Conservation (phyloP, 2,113 vertebrate species). For the Trinectes maculatus region DNA sequence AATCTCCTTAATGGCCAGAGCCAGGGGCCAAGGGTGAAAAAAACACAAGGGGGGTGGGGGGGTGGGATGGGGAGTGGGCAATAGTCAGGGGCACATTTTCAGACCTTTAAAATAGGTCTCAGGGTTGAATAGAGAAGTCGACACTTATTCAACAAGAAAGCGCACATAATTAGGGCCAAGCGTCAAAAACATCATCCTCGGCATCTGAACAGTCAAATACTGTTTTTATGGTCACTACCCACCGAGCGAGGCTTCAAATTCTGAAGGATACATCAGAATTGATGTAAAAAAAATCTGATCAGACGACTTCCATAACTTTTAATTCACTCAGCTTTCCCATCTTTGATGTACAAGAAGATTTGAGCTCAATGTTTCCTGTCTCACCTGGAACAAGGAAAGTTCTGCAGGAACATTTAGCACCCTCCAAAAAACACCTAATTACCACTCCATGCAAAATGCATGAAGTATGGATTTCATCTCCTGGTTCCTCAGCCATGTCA, state of each 20-base stretch:
- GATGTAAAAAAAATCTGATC: background rate
- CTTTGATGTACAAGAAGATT: conserved; percentile 9
- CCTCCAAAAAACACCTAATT: conserved; percentile 59
- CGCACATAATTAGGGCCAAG: conserved; percentile 53
- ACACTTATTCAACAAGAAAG: conserved; percentile 65
- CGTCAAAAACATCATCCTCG: conserved; percentile 40
- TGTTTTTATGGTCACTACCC: conserved; percentile 24
- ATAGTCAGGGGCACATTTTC: conserved; percentile 60
- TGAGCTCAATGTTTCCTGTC: conserved; percentile 1
- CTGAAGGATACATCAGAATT: conserved; percentile 1
- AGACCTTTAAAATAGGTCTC: conserved; percentile 62
- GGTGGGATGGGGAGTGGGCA: too few species aligned
- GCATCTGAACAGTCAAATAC: conserved; percentile 14
- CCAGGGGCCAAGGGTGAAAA: conserved; percentile 53
- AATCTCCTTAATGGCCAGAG: conserved; percentile 74
- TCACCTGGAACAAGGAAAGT: conserved; percentile 22
- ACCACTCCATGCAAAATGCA: conserved; percentile 73
- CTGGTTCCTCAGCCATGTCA: conserved; percentile 65
- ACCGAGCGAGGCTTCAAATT: conserved; percentile 14
- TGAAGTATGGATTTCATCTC: conserved; percentile 78
- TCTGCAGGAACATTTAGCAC: conserved; percentile 36
- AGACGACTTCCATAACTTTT: background rate
- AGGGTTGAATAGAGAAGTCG: conserved; percentile 61
- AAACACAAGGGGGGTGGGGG: conserved; percentile 28
- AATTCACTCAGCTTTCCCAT: conserved; percentile 18